Evolutionary conservation across 2,113 vertebrate genomes (phyloP), one percentile per base, ranked within the genome.

Genomic region (Entomyzon cyanotis): DNA sequence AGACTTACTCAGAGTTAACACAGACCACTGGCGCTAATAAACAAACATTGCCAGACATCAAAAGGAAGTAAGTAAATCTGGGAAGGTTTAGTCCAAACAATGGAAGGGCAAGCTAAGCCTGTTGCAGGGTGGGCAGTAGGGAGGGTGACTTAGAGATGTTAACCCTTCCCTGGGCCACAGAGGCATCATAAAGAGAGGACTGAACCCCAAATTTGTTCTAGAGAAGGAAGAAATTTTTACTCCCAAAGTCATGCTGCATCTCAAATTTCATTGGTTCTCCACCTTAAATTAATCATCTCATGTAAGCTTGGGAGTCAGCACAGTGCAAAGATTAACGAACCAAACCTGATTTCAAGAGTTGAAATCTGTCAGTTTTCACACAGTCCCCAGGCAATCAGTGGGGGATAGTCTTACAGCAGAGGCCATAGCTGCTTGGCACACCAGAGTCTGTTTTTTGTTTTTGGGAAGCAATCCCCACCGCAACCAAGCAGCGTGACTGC

Each of bases 21-120:
- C 95, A 96, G 96, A 89, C 95, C 95, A 88, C 97, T 97, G 97
- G 97, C 97, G 96, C 97, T 98, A 85, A 97, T 97, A 97, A 97
- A 98, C 97, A 97, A 97, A 98, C 97, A 98, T 94, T 94, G 94
- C 90, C 97, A 97, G 95, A 98, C 97, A 95, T 98, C 97, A 98
- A 98, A 98, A 97, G 97, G 96, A 96, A 97, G 91, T 91, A 95
- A 97, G 97, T 95, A 96, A 97, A 97, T 97, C 96, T 94, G 84
- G 95, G 91, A 95, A 97, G 95, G 95, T 93, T 94, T 87, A 95
- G 95, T 94, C 94, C 97, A 97, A 97, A 98, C 97, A 98, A 98
- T 97, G 97, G 95, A 85, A 93, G 87, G 95, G 95, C 95, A 96
- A 97, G 56, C 90, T 94, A 95, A 96, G 95, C 92, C 79, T 63